Conservation (phyloP, 1,140 invertebrate species). For the Piezodorus guildinii region DNA sequence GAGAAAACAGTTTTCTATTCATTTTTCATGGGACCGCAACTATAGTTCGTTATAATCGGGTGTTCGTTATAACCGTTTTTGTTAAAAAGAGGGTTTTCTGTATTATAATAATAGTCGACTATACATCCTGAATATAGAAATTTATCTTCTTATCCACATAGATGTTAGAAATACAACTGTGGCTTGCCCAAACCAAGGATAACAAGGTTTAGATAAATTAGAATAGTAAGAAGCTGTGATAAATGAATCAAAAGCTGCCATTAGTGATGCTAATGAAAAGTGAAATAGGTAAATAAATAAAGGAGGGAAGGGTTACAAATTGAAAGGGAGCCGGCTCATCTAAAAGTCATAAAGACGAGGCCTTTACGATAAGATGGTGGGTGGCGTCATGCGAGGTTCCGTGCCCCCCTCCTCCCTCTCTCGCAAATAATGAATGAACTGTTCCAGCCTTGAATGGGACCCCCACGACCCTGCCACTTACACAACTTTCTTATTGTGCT, state of each 20-base stretch:
- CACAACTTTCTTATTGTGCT: neutral
- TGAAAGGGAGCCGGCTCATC: neutral
- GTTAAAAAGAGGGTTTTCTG: too few relatives aligned
- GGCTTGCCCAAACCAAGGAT: neutral
- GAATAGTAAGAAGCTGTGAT: neutral
- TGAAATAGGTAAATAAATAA: neutral
- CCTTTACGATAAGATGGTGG: neutral
- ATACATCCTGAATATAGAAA: too few relatives aligned
- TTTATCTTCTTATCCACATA: too few relatives aligned
- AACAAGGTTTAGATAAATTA: neutral
- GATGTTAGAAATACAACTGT: too few relatives aligned
- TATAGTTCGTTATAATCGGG: too few relatives aligned
- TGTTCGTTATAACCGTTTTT: too few relatives aligned
- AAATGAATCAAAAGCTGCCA: neutral
- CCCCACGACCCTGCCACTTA: neutral
- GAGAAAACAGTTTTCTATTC: too few relatives aligned
- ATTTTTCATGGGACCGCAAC: too few relatives aligned
- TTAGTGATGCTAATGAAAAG: neutral
- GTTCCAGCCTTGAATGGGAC: conserved; percentile 1
- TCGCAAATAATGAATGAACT: conserved; percentile 7
- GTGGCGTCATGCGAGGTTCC: conserved; percentile 10
- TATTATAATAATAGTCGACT: too few relatives aligned
- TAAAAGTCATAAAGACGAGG: conserved; percentile 4
- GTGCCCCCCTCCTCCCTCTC: neutral
- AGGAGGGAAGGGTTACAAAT: neutral